phyloP scores from a whole-genome alignment of 2,113 vertebrate genomes.

The Sebastes schlegelii region DNA sequence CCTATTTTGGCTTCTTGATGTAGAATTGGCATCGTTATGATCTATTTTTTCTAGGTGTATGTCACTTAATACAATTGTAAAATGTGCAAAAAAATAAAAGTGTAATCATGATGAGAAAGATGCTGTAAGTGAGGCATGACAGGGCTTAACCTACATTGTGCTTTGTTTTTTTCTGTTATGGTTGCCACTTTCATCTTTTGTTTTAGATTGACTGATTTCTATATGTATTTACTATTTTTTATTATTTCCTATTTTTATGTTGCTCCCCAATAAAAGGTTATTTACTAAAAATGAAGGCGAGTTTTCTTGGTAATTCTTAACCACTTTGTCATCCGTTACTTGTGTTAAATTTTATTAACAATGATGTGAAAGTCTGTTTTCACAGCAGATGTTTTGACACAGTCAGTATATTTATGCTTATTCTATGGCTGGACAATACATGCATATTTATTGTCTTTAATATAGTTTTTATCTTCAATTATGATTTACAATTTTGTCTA shows the following conservation, averaged over 20 bases:
- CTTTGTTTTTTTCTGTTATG: not conserved
- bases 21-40: not conserved
- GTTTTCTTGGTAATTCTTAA: not conserved
- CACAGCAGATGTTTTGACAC: not conserved
- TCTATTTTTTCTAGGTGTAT: not conserved
- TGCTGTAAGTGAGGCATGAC: slow-evolving; percentile 3
- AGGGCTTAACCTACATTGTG: not conserved
- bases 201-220: slow-evolving; percentile 46
- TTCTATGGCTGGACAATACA: no score
- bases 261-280: slow-evolving; percentile 67
- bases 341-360: not conserved
- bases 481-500: not conserved
- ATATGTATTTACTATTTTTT: slow-evolving; percentile 46
- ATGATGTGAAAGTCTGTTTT: not conserved
- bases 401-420: no score
- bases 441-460: not conserved
- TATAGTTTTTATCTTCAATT: not conserved
- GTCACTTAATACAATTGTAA: slow-evolving; percentile 10
- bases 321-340: not conserved
- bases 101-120: not conserved
- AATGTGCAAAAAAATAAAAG: slow-evolving; percentile 19
- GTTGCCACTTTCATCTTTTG: slow-evolving; percentile 22
- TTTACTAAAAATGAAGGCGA: slow-evolving; percentile 30
- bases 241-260: slow-evolving; percentile 49
- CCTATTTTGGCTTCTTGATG: not conserved